Conservation (phyloP, 2,113 vertebrate genomes). For the Brienomyrus longianalis region DNA sequence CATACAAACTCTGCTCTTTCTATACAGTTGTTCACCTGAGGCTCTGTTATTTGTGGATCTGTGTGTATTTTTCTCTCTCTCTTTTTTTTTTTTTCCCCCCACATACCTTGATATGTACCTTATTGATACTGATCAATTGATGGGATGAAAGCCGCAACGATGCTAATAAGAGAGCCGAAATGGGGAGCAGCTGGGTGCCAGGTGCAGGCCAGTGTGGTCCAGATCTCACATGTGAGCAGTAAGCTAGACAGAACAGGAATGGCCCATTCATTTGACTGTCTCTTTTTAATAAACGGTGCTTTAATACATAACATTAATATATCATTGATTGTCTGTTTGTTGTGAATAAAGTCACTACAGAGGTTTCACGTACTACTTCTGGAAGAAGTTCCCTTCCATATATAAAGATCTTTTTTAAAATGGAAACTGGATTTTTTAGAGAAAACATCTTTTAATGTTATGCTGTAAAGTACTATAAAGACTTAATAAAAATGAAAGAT, state of each 20-base stretch:
- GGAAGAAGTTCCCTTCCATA: slow-evolving; percentile 44
- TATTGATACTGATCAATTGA: background rate
- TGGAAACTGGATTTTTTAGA: background rate
- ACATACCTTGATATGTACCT: background rate
- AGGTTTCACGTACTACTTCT: slow-evolving; percentile 46
- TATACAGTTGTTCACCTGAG: background rate
- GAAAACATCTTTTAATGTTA: slow-evolving; percentile 46
- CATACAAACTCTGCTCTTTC: background rate
- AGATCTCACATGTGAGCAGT: background rate
- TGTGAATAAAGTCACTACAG: background rate
- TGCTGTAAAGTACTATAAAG: slow-evolving; percentile 66
- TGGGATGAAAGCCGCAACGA: background rate
- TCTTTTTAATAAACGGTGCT: slow-evolving; percentile 66
- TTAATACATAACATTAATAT: slow-evolving; percentile 61
- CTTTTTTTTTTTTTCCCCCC: background rate
- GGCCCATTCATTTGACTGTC: slow-evolving; percentile 62
- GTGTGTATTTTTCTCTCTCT: background rate
- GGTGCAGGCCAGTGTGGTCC: background rate
- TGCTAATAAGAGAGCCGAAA: background rate
- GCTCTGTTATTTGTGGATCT: background rate
- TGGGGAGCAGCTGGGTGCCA: background rate
- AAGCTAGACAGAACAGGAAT: slow-evolving; percentile 32
- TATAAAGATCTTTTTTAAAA: slow-evolving; percentile 23
- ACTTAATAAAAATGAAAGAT: slow-evolving; percentile 48
- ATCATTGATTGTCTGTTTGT: slow-evolving; percentile 52